Evolutionary conservation across 1,140 invertebrate species (phyloP).

Genomic region (Radopholus similis): DNA sequence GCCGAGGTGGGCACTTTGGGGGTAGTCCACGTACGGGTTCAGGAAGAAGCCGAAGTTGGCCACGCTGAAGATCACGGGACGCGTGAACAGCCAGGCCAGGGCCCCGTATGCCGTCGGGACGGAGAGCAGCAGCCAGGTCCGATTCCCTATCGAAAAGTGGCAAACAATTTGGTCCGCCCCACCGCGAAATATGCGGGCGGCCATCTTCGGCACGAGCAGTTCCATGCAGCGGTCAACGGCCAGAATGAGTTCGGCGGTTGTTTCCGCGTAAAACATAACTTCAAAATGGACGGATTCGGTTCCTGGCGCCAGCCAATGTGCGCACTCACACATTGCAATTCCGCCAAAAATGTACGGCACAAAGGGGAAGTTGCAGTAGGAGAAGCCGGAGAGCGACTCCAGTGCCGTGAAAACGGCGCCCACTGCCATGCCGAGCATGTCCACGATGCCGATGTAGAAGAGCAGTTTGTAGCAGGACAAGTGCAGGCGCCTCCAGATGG

Average conservation of each 20-base stretch:
- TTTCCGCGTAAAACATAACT: neutral
- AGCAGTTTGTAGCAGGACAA: slow-evolving; percentile 21
- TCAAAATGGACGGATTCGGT: neutral
- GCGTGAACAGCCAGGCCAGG: neutral
- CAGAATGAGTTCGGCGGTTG: neutral
- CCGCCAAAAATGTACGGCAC: slow-evolving; percentile 14
- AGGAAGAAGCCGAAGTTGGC: neutral
- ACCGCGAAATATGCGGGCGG: neutral
- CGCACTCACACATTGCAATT: neutral
- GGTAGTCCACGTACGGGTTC: neutral
- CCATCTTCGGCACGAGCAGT: neutral
- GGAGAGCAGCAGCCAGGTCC: neutral
- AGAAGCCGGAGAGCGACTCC: neutral
- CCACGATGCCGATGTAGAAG: slow-evolving; percentile 22
- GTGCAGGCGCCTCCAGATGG: slow-evolving; percentile 5
- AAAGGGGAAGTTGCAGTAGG: slow-evolving; percentile 16
- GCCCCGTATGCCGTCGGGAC: neutral
- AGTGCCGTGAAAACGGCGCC: neutral
- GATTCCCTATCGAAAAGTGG: neutral
- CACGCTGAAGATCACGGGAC: neutral
- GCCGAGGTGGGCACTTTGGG: too few species aligned
- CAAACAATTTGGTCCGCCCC: too few species aligned
- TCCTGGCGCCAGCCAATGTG: neutral
- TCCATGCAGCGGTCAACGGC: slow-evolving; percentile 4
- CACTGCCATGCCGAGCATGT: slow-evolving; percentile 12